Conservation (phyloP, 2,797 vertebrate genomes). For the Chelidonichthys spinosus region DNA sequence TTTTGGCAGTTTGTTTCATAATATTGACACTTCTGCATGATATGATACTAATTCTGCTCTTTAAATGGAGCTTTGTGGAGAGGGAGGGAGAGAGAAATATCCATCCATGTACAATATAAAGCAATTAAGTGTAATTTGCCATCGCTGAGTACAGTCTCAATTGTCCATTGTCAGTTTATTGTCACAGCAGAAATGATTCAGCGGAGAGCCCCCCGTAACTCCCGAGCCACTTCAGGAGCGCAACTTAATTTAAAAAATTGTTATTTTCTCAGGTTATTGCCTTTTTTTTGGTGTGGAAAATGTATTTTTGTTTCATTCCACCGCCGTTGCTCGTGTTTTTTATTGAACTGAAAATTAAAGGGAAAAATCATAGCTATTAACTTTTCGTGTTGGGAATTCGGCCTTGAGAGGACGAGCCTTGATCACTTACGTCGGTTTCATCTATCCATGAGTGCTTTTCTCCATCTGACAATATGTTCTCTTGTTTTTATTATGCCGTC, state of each 20-base stretch:
- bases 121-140: slow-evolving; percentile 67
- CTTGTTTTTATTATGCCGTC: not conserved
- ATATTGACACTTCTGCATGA: not conserved
- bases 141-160: slow-evolving; percentile 32
- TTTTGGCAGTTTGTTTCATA: not conserved
- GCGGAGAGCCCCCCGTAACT: slow-evolving; percentile 29
- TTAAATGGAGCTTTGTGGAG: slow-evolving; percentile 9
- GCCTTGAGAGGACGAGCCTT: slow-evolving; percentile 34
- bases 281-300: slow-evolving; percentile 41
- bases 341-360: slow-evolving; percentile 64
- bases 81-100: slow-evolving; percentile 8
- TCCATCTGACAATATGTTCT: not conserved
- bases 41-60: not conserved
- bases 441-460: not conserved
- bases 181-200: slow-evolving; percentile 45
- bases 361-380: slow-evolving; percentile 43
- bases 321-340: slow-evolving; percentile 37
- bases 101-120: slow-evolving; percentile 44
- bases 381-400: slow-evolving; percentile 35
- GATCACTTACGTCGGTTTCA: slow-evolving; percentile 26
- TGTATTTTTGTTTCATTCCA: slow-evolving; percentile 40
- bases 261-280: slow-evolving; percentile 69
- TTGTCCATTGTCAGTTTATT: slow-evolving; percentile 52
- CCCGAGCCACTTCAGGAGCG: slow-evolving; percentile 30
- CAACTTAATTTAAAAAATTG: slow-evolving; percentile 67